These are phyloP conservation scores for Chymomyza fuscimana DNA, from an alignment of 2,888 invertebrate genomes.

Conservation along the genomic window DNA sequence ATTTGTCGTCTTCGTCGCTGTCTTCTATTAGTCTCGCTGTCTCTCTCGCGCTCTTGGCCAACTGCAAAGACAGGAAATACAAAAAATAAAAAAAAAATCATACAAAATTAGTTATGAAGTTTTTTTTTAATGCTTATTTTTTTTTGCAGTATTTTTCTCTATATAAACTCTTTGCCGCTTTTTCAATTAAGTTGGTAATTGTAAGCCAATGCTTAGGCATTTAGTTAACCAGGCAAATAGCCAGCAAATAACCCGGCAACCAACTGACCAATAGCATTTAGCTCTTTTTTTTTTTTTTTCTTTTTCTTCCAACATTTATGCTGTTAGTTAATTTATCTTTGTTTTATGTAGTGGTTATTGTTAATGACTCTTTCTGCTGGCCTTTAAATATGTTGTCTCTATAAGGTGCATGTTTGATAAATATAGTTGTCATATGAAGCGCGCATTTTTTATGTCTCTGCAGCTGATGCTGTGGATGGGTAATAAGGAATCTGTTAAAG, in stretches of 20 bases:
- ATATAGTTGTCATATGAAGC: background rate
- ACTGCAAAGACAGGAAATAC: constrained; percentile 46
- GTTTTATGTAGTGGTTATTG: constrained; percentile 47
- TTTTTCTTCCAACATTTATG: background rate
- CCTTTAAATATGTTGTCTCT: constrained; percentile 39
- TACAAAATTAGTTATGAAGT: constrained; percentile 51
- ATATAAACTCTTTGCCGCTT: constrained; percentile 50
- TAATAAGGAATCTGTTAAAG: background rate
- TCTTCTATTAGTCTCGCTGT: constrained; percentile 19
- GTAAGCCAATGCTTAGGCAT: constrained; percentile 40
- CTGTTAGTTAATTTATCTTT: constrained; percentile 39
- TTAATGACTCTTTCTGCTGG: constrained; percentile 29
- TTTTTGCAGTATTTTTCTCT: background rate
- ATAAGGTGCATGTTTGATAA: background rate
- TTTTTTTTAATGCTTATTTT: constrained; percentile 18
- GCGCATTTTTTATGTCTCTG: background rate
- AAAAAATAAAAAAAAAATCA: constrained; percentile 14
- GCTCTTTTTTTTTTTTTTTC: constrained; percentile 28
- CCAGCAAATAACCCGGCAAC: background rate
- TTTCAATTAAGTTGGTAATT: constrained; percentile 67
- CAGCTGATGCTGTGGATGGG: background rate
- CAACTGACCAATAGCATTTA: constrained; percentile 29
- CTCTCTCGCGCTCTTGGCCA: constrained; percentile 33
- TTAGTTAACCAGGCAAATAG: background rate
- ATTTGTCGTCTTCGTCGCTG: constrained; percentile 40